Percentiles rank a stretch among this genome's conserved stretches.
Evolutionary conservation across 1,140 invertebrate genomes (phyloP).

Genomic region (Chironomus tepperi): DNA sequence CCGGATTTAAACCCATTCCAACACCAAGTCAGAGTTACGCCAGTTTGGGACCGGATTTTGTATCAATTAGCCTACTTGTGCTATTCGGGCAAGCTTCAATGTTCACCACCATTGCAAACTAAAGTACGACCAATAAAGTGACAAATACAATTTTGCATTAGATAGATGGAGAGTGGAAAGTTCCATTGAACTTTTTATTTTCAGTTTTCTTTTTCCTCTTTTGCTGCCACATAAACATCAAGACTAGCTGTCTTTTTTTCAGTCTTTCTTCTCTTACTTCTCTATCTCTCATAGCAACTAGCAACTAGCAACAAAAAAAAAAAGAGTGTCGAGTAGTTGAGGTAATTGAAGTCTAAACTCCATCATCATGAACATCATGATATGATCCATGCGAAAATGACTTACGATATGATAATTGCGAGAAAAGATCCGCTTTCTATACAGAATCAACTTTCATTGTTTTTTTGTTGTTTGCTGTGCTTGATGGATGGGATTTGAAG

Average conservation of each 20-base stretch:
- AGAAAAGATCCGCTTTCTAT: too few relatives aligned
- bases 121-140: background rate
- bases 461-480: too few relatives aligned
- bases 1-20: background rate
- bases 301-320: background rate
- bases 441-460: too few relatives aligned
- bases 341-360: background rate
- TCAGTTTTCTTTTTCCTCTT: background rate
- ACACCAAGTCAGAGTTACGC: background rate
- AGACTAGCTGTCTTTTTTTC: background rate
- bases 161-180: constrained; percentile 5
- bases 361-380: background rate
- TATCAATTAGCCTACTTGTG: too few relatives aligned
- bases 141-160: background rate
- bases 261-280: too few relatives aligned
- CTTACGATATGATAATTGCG: too few relatives aligned
- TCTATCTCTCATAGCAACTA: background rate
- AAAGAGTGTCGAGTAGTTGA: background rate
- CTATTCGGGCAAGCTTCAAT: too few relatives aligned
- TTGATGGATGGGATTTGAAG: too few relatives aligned
- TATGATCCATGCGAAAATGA: too few relatives aligned
- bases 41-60: background rate
- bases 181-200: constrained; percentile 5
- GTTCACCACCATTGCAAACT: background rate
- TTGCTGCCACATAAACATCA: background rate